phyloP scores from a whole-genome alignment of 2,113 vertebrate genomes.

The Rattus rattus region DNA sequence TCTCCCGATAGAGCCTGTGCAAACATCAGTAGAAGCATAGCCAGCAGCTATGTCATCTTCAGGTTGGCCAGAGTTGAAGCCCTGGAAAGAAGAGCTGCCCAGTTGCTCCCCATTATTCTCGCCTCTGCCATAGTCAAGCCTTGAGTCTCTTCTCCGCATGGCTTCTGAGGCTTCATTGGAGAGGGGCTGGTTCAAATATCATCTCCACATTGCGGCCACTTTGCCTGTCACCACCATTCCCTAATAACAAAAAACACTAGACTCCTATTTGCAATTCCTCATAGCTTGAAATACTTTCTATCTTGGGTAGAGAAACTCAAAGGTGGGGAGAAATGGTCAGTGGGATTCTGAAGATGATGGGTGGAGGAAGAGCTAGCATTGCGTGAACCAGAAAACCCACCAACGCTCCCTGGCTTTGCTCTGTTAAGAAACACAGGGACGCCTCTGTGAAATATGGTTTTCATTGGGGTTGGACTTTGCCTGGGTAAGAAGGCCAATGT shows the following conservation, averaged over 20 bases:
- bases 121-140: background rate
- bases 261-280: background rate
- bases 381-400: background rate
- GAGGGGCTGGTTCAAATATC: background rate
- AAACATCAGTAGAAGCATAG: background rate
- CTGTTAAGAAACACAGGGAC: slow-evolving; percentile 23
- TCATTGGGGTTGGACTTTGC: slow-evolving; percentile 60
- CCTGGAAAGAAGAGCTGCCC: background rate
- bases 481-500: slow-evolving; percentile 45
- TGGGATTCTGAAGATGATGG: background rate
- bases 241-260: background rate
- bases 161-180: background rate
- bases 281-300: background rate
- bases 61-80: background rate
- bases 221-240: background rate
- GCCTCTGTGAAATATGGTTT: background rate
- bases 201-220: background rate
- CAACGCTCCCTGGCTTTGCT: background rate
- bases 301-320: background rate
- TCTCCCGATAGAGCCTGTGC: background rate
- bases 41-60: background rate
- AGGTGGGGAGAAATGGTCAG: background rate
- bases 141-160: background rate
- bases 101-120: background rate
- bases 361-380: background rate